Base-by-base conservation (phyloP, 2,888 invertebrate species). In the Parthenolecanium corni region DNA sequence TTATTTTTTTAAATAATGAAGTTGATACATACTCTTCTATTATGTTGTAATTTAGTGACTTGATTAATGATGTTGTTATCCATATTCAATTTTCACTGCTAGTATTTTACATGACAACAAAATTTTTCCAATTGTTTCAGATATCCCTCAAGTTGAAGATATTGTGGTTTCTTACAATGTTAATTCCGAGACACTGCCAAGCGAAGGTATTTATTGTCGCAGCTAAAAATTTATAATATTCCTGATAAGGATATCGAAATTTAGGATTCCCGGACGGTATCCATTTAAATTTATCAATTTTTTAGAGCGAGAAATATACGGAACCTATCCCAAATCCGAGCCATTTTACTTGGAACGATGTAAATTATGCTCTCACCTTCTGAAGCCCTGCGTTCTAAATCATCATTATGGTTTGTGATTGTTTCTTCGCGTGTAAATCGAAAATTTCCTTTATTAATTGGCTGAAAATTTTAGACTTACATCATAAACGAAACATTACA, bases 341-440 rank as follows among this genome's bases (percentile, higher is more conserved):
- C 61, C 61, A 4, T 61, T 61, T 23, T 61, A 46, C 23, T 40
- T 61, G 6, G 61, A 61, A 61, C 25, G 61, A 36, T 61, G 61
- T 20, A 61, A 61, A 23, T 1, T 51, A 16, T 61, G 61, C 6
- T 21, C 61, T 3, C 51, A 51, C 14, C 40, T 61, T 4, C 18
- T 61, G 49, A 61, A 61, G 49, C 61, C 61, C 20, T 21, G 49
- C 21, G 51, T 61, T 20, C n/a, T 61, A n/a, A 51, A 40, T 12
- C 47, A 38, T 20, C 61, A 61, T 40, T n/a, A 51, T 40, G 61
- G 61, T 61, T 51, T 16, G 61, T 61, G 38, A 14, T 4, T 14
- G 2, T n/a, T 40, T 9, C 1, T 36, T 1, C 14, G 4, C 14
- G 1, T 2, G 52, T 52, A 14, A 44, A 16, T 51, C 51, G 21